Evolutionary conservation across 1,140 invertebrate species (phyloP), one percentile per base, ranked within the genome.

Genomic region (Musca vetustissima): DNA sequence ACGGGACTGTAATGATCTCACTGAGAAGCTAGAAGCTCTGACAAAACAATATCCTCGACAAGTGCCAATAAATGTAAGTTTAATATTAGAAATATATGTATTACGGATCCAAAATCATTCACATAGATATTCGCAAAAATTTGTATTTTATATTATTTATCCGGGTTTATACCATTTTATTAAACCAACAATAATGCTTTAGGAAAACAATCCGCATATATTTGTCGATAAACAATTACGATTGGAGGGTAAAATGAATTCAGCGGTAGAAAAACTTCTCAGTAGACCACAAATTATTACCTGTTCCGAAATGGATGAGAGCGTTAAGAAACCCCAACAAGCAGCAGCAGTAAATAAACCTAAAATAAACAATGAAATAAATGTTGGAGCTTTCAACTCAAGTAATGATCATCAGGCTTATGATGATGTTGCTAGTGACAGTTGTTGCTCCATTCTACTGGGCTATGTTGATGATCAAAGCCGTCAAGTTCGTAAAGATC

Each of bases 401-500:
- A 55, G 57, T 15, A 72, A 57, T 15, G 32, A 73, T 25, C 68
- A 52, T 15, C 28, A 73, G n/a, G 69, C 53, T 57, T 17, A 8
- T 25, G 53, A 36, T 21, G 61, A 55, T 9, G 69, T 32, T 8
- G 73, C 76, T 24, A 69, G 72, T 0, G 72, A 73, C 7, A 81
- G 79, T 61, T 75, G 74, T 65, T 69, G 72, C 47, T 75, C 77
- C 9, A 69, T 81, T 13, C 64, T 81, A 14, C 66, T 81, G 1
- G 76, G 77, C 47, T 81, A 78, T 61, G 79, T 81, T 4, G 73
- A 79, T 25, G 77, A 81, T 72, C 79, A 81, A 52, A 74, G 73
- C 48, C 72, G 78, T 24, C 73, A 80, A 64, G 68, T 81, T 1
- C 71, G 68, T 14, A 71, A 74, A 0, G 79, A 81, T 48, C 68